Conservation (phyloP, 2,888 invertebrate species). For the Eucera pruinosa region DNA sequence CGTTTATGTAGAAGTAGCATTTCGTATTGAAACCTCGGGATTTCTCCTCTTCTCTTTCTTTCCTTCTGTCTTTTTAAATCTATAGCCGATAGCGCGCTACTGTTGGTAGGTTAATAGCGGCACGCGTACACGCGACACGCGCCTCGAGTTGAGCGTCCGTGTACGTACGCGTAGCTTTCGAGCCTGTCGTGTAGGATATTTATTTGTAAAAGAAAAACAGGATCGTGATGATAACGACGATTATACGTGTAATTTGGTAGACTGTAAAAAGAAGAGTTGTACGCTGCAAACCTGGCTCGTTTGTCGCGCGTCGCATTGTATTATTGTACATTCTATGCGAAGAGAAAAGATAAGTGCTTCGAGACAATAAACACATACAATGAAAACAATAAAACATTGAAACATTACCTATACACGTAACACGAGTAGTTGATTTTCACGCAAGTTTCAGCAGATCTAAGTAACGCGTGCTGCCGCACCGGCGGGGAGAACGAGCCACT, state of each 20-base stretch:
- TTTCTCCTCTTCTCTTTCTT: constrained; percentile 24
- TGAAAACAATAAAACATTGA: constrained; percentile 74
- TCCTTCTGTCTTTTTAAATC: not conserved
- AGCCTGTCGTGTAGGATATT: constrained; percentile 40
- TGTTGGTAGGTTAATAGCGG: constrained; percentile 4
- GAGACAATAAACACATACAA: constrained; percentile 83
- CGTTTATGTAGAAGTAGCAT: constrained; percentile 2
- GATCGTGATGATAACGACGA: not conserved
- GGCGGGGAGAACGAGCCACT: too few species aligned
- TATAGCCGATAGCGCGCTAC: constrained; percentile 26
- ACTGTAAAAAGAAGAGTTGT: constrained; percentile 28
- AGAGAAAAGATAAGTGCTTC: constrained; percentile 78
- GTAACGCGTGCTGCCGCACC: too few species aligned
- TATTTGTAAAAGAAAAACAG: constrained; percentile 38
- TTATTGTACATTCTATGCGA: constrained; percentile 74
- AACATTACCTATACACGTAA: too few species aligned
- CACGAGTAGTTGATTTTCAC: too few species aligned
- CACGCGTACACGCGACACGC: not conserved
- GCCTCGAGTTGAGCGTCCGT: too few species aligned
- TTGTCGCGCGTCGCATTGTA: constrained; percentile 63
- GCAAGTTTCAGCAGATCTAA: too few species aligned
- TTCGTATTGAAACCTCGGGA: constrained; percentile 10
- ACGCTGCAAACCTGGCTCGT: constrained; percentile 24
- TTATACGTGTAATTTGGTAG: constrained; percentile 18
- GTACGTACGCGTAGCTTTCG: not conserved